Percentiles rank a stretch among this genome's conserved stretches.
These are phyloP conservation scores for Metallyticus violacea DNA, from an alignment of 2,888 invertebrate species.

Conservation along the genomic window DNA sequence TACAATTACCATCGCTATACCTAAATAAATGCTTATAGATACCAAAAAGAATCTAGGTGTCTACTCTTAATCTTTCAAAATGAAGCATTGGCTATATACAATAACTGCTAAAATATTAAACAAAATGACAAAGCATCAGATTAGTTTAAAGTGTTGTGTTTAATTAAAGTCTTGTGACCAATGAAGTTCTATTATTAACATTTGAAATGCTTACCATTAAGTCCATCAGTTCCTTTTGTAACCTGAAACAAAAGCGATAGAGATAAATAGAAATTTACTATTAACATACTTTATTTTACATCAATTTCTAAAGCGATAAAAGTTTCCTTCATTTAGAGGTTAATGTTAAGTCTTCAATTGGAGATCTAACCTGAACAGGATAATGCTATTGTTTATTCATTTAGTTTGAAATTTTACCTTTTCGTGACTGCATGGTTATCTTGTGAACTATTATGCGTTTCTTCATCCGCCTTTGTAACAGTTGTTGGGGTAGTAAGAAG, in stretches of 20 bases:
- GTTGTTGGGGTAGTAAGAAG: slow-evolving; percentile 70
- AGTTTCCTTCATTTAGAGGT: background rate
- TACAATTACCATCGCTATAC: too few relatives aligned
- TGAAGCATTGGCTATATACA: too few relatives aligned
- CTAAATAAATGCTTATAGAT: too few relatives aligned
- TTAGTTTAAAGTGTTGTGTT: too few relatives aligned
- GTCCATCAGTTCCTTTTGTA: slow-evolving; percentile 87
- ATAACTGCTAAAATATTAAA: too few relatives aligned
- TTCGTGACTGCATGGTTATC: slow-evolving; percentile 89
- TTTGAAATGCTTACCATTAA: slow-evolving; percentile 58
- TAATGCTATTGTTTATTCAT: background rate
- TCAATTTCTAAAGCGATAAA: too few relatives aligned
- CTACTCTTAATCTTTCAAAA: too few relatives aligned
- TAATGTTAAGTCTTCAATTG: background rate
- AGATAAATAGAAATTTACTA: too few relatives aligned
- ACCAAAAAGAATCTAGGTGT: too few relatives aligned
- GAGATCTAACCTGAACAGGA: background rate
- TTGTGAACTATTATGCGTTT: slow-evolving; percentile 63
- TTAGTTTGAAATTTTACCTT: slow-evolving; percentile 57
- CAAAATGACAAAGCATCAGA: too few relatives aligned
- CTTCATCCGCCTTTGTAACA: slow-evolving; percentile 75
- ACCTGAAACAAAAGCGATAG: slow-evolving; percentile 53
- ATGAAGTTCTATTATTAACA: background rate
- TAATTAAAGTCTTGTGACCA: too few relatives aligned
- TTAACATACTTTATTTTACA: too few relatives aligned